Evolutionary conservation across 2,888 invertebrate genomes (phyloP), one percentile per base, ranked within the genome.

Genomic region (Melieria picta): DNA sequence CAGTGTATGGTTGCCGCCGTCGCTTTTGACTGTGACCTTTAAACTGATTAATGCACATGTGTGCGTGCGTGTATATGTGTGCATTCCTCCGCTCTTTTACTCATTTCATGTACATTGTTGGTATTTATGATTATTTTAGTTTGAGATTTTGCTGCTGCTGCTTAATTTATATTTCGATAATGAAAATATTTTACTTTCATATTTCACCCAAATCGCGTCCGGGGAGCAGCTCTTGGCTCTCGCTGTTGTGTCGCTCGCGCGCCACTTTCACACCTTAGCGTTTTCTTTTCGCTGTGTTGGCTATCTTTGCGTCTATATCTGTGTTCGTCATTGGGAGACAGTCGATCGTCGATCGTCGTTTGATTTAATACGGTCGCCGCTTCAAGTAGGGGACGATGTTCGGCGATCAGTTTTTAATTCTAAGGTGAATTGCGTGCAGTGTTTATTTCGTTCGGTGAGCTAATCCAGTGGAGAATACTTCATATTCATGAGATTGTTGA

Each of bases 11-110:
- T 30, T 30, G 30, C 30, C 30, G 30, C 13, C 6, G 52, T 13
- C 13, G 13, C 52, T 61, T 47, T 50, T 7, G 9, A 50, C n/a
- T n/a, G 5, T 50, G 79, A 80, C 78, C 80, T 80, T 81, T 80
- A 78, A 80, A 74, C 81, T 75, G 77, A 76, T 77, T 77, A 78
- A 77, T 3, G 30, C 30, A 30, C 30, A 30, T 78, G 73, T 56
- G 3, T 60, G 72, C 72, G 63, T 72, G 69, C 50, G 11, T 50
- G 11, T 50, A 50, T 50, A 2, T 50, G 11, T 11, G 6, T 9
- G 6, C 13, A 72, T 74, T 74, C 71, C 72, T 60, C 72, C 46
- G 60, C 60, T 16, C 43, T 45, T n/a, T 30, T 30, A 30, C 30
- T 30, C 30, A 1, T 30, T 30, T 30, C 30, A 30, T 30, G 2